phyloP scores from a whole-genome alignment of 2,888 invertebrate species.

The Lissocephala sabroskyi region DNA sequence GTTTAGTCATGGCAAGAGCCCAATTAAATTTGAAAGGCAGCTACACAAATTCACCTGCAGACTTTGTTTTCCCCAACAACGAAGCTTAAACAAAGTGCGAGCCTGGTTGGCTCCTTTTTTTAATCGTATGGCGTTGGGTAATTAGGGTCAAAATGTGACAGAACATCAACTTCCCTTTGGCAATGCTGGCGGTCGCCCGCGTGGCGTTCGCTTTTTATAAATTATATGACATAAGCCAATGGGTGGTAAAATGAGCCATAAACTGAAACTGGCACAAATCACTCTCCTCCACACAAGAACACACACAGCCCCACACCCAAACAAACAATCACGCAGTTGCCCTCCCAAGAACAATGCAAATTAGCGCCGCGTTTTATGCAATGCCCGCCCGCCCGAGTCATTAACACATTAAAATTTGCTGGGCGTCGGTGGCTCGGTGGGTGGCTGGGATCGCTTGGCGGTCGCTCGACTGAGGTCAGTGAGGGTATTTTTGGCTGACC shows the following conservation, averaged over 20 bases:
- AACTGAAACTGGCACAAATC: conserved; percentile 37
- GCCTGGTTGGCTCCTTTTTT: no score
- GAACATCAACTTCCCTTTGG: conserved; percentile 8
- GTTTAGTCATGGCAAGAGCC: no score
- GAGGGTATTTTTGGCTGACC: no score
- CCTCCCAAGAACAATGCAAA: conserved; percentile 29
- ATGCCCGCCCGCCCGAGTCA: conserved; percentile 33
- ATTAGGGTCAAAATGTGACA: conserved; percentile 39
- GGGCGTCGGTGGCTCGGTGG: conserved; percentile 4
- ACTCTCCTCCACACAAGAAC: conserved; percentile 26
- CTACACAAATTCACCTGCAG: no score
- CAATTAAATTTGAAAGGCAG: no score
- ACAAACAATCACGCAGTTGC: conserved; percentile 1
- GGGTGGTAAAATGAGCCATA: background rate
- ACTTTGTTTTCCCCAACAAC: no score
- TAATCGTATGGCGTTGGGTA: no score
- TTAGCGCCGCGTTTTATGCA: conserved; percentile 45
- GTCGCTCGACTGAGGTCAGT: no score
- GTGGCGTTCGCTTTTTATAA: conserved; percentile 17
- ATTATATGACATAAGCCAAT: conserved; percentile 40
- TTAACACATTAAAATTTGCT: conserved; percentile 39
- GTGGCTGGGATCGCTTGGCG: background rate
- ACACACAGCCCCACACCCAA: conserved; percentile 8
- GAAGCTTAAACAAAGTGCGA: no score
- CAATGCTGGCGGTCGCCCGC: conserved; percentile 10